phyloP scores from a whole-genome alignment of 2,888 invertebrate species.

The Drosophila antonietae region DNA sequence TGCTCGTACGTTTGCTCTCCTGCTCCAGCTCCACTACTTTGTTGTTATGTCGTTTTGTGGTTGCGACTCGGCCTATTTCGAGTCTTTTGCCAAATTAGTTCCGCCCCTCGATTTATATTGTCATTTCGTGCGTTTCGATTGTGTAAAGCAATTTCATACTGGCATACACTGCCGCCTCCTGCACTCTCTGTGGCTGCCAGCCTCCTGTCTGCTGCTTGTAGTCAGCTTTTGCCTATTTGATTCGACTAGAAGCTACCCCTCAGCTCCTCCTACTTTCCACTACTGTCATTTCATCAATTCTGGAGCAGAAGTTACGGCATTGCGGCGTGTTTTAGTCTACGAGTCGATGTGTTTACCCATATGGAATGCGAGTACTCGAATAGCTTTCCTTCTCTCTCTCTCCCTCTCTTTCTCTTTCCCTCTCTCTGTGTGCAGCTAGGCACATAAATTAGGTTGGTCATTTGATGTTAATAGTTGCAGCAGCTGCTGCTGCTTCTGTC shows the following conservation, averaged over 20 bases:
- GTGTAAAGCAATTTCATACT: conserved; percentile 70
- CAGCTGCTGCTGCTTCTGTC: conserved; percentile 47
- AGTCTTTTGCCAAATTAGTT: conserved; percentile 84
- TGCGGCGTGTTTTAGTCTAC: conserved; percentile 64
- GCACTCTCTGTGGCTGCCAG: background rate
- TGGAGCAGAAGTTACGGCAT: conserved; percentile 70
- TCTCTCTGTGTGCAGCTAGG: conserved; percentile 46
- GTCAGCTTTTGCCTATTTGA: conserved; percentile 48
- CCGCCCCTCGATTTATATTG: conserved; percentile 85
- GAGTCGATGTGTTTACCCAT: conserved; percentile 66
- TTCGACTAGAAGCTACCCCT: conserved; percentile 3
- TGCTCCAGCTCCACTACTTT: conserved; percentile 38
- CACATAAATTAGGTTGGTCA: conserved; percentile 75
- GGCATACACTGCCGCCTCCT: conserved; percentile 9
- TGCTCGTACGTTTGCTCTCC: conserved; percentile 1
- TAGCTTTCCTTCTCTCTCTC: background rate
- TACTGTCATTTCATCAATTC: conserved; percentile 69
- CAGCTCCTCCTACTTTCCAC: background rate
- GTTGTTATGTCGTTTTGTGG: conserved; percentile 70
- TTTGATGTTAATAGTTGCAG: conserved; percentile 72
- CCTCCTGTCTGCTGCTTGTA: background rate
- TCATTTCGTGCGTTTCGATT: conserved; percentile 82
- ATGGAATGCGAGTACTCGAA: conserved; percentile 33
- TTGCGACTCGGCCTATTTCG: conserved; percentile 73
- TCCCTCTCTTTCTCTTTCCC: background rate